These are phyloP conservation scores for Entomyzon cyanotis DNA, from an alignment of 2,113 vertebrate species.

Conservation along the genomic window DNA sequence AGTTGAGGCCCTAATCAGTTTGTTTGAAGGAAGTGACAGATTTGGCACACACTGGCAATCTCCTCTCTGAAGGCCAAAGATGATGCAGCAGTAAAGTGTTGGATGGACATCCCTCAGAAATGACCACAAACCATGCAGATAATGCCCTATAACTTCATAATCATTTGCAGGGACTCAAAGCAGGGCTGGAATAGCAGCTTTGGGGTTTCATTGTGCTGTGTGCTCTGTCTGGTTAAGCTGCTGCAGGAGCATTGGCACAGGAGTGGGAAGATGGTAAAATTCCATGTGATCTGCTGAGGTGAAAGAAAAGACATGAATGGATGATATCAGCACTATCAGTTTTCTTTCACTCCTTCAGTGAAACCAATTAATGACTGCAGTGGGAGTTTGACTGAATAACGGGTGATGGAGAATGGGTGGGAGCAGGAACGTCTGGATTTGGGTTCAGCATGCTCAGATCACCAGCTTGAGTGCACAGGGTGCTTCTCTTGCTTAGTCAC, in stretches of 20 bases:
- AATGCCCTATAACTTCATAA: accelerated
- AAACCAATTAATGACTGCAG: neutral
- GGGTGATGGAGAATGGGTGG: neutral
- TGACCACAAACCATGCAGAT: neutral
- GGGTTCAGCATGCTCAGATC: no score
- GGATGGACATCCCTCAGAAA: neutral
- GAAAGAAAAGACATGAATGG: neutral
- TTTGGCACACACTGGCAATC: neutral
- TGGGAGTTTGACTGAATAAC: neutral
- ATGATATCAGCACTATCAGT: neutral
- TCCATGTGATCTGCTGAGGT: neutral
- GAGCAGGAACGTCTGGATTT: neutral
- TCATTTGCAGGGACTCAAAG: accelerated
- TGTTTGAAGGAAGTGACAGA: neutral
- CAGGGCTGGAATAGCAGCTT: neutral
- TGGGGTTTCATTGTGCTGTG: neutral
- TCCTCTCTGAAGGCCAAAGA: neutral
- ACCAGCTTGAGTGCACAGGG: neutral
- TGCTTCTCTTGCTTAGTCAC: neutral
- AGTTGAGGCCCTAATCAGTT: neutral
- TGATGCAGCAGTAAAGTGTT: neutral
- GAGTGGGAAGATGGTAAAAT: neutral
- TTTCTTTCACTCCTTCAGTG: neutral
- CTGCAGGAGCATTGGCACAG: neutral
- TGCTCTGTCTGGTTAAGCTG: neutral